Evolutionary conservation across 1,140 invertebrate species (phyloP), one percentile per base, ranked within the genome.

Genomic region (Drosophila melanica): DNA sequence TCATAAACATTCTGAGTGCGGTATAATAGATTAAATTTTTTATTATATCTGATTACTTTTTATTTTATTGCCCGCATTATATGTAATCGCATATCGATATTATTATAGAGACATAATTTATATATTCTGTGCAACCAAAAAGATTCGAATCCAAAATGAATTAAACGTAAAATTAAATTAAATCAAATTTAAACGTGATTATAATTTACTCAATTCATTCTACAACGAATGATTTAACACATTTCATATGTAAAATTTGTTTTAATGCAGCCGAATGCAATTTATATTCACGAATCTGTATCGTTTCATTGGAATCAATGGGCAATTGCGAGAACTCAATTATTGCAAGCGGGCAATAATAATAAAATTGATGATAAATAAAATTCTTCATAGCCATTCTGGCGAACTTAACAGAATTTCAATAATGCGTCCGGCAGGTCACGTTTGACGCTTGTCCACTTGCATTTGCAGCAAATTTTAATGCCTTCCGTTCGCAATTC

Each of bases 401-500:
- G 45, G 50, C 6, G 45, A 67, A 55, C 45, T 59, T 5, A 20
- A 51, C 44, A 14, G 33, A 50, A 66, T 59, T 59, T 35, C 20
- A 47, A 48, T 65, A 54, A 54, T 62, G 58, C 48, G 39, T 69
- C 60, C 23, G 50, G 41, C 33, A 20, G 44, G 65, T 67, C 65
- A 62, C 37, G 47, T 51, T 68, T 27, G n/a, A 18, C 11, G 35
- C 33, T n/a, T 10, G 47, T 45, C 48, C 48, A 42, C 39, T 39
- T 64, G 67, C 59, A 55, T 8, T 27, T 27, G 23, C 41, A 70
- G 59, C 50, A 64, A 33, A 44, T 70, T 70, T 55, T 57, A 41
- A 71, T 71, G 60, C 39, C 63, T 59, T 71, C 68, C 62, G 53
- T 37, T 71, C 45, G 68, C 68, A 71, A 58, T 70, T 66, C 62